These are phyloP conservation scores for Cosmorhoe ocellata DNA, from an alignment of 2,888 invertebrate species.

Conservation along the genomic window DNA sequence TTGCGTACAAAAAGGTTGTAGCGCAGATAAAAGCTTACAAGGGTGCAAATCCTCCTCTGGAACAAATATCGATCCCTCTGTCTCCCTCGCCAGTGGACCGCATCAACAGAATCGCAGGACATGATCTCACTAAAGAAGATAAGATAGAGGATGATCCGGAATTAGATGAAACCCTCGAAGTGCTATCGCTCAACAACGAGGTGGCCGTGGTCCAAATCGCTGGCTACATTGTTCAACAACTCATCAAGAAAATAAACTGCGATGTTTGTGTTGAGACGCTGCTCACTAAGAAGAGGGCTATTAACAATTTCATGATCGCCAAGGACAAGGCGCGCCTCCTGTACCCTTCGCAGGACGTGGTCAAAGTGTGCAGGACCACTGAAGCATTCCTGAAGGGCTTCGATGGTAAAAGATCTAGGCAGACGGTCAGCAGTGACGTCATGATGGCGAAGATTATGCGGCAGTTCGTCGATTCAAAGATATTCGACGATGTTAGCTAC, in stretches of 20 bases:
- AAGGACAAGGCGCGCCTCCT: conserved; percentile 3
- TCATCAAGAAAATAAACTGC: conserved; percentile 8
- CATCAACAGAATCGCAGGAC: conserved; percentile 7
- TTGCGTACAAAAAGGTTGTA: conserved; percentile 11
- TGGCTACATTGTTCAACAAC: conserved; percentile 7
- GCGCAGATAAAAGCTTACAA: conserved; percentile 6
- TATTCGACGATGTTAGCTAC: conserved; percentile 11
- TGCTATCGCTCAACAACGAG: conserved; percentile 1
- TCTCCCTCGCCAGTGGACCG: conserved; percentile 13
- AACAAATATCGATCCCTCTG: conserved; percentile 6
- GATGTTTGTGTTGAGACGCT: conserved; percentile 14
- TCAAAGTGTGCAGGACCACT: conserved; percentile 12
- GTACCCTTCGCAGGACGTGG: conserved; percentile 9
- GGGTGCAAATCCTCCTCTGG: conserved; percentile 6
- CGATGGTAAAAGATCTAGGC: conserved; percentile 2
- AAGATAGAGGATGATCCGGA: neutral
- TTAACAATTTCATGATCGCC: conserved; percentile 7
- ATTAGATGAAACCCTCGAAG: neutral
- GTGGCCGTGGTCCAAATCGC: conserved; percentile 9
- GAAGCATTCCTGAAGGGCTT: conserved; percentile 6
- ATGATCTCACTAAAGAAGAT: neutral
- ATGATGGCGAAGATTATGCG: conserved; percentile 14
- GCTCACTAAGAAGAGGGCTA: conserved; percentile 2
- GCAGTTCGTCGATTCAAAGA: conserved; percentile 8
- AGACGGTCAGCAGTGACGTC: conserved; percentile 1